A percentile compares a stretch with the other conserved stretches of the same genome.
Evolutionary conservation across 2,797 vertebrate genomes (phyloP).

Genomic region (Sarcoramphus papa): DNA sequence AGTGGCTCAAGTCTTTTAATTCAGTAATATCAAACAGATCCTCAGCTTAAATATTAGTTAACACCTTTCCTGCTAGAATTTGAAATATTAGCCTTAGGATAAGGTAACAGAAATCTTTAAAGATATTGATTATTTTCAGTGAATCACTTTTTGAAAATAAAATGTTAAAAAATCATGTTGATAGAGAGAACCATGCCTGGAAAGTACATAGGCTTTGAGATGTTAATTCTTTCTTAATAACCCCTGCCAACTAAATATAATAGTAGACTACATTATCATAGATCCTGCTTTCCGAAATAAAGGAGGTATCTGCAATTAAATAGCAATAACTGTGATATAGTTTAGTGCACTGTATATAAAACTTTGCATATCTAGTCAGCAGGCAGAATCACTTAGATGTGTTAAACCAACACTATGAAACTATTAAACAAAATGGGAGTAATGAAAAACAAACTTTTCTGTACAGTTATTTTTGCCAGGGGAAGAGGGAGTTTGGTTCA

Average conservation of each 20-base stretch:
- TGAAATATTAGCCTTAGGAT: neutral
- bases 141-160: neutral
- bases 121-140: neutral
- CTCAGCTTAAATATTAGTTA: neutral
- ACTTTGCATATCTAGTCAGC: neutral
- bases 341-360: neutral
- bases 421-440: neutral
- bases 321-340: neutral
- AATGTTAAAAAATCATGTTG: neutral
- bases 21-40: neutral
- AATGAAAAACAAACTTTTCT: neutral
- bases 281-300: neutral
- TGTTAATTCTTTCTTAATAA: neutral
- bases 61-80: neutral
- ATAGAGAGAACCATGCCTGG: neutral
- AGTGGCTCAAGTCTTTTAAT: neutral
- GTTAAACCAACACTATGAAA: neutral
- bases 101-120: neutral
- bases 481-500: neutral
- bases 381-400: rapidly evolving
- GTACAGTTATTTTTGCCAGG: neutral
- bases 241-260: neutral
- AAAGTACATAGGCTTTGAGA: neutral
- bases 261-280: neutral
- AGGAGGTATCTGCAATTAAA: neutral